These are phyloP conservation scores for Heliconius sara DNA, from an alignment of 2,888 invertebrate species.

Conservation along the genomic window DNA sequence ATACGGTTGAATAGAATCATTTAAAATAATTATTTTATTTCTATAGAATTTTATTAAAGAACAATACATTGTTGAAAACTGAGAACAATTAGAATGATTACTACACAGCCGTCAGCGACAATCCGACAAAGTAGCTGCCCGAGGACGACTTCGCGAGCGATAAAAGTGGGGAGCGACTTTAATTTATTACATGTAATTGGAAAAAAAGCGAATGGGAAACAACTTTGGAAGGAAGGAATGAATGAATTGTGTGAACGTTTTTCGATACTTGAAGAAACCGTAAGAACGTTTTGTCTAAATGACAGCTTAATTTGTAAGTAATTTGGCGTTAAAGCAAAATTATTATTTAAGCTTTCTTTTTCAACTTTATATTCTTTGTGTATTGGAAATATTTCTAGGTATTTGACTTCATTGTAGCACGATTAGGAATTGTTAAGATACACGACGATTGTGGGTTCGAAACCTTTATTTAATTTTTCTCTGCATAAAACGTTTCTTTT, in stretches of 20 bases:
- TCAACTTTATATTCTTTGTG: not conserved
- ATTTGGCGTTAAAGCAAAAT: not conserved
- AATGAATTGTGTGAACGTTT: conserved; percentile 15
- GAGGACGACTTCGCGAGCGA: conserved; percentile 21
- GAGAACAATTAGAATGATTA: conserved; percentile 39
- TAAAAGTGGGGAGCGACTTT: conserved; percentile 20
- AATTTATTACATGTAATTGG: conserved; percentile 27
- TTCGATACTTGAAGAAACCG: conserved; percentile 15
- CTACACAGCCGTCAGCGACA: conserved; percentile 32
- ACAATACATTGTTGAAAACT: conserved; percentile 22
- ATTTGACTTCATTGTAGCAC: not conserved
- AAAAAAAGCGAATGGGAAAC: not conserved
- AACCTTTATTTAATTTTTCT: no score
- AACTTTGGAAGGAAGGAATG: conserved; percentile 13
- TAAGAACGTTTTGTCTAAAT: conserved; percentile 9
- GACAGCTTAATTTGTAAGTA: not conserved
- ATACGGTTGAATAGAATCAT: no score
- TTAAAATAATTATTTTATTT: not conserved
- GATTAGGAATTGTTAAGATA: no score
- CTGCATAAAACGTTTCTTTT: no score
- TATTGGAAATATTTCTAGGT: not conserved
- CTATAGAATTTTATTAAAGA: conserved; percentile 19
- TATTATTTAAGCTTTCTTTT: not conserved
- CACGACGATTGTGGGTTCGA: no score
- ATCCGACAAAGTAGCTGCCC: conserved; percentile 35